phyloP scores from a whole-genome alignment of 2,888 invertebrate species.

The Clistopyga incitator region DNA sequence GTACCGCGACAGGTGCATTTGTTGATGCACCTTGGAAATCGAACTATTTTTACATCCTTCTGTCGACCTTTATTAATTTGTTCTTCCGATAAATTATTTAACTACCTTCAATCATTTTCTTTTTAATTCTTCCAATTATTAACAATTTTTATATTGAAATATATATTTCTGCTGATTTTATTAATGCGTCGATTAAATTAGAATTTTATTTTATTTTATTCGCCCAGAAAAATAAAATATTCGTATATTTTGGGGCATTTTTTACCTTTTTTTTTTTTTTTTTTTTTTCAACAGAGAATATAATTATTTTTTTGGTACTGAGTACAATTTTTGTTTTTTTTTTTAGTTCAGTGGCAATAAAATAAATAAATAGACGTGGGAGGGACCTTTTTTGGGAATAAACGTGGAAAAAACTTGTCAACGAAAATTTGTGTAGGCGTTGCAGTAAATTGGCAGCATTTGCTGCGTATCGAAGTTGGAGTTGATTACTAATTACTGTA shows the following conservation, averaged over 20 bases:
- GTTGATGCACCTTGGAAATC: not conserved
- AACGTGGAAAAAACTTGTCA: conserved; percentile 25
- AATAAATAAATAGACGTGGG: conserved; percentile 43
- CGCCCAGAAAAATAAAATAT: not conserved
- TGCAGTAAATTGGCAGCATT: conserved; percentile 9
- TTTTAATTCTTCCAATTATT: too few species aligned
- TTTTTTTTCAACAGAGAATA: too few species aligned
- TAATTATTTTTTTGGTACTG: too few species aligned
- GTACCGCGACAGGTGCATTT: not conserved
- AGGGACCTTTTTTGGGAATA: conserved; percentile 45
- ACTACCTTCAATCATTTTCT: not conserved
- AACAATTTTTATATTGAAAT: too few species aligned
- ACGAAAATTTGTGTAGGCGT: conserved; percentile 23
- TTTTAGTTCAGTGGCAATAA: too few species aligned
- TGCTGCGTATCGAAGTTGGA: conserved; percentile 5
- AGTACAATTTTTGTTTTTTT: too few species aligned
- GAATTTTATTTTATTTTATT: not conserved
- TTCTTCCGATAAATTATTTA: not conserved
- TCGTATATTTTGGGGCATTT: not conserved
- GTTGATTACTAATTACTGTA: conserved; percentile 14
- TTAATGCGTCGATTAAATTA: not conserved
- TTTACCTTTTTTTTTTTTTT: too few species aligned
- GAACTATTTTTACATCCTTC: not conserved
- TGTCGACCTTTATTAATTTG: not conserved
- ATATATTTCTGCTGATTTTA: too few species aligned